Evolutionary conservation across 2,113 vertebrate genomes (phyloP).

Genomic region (Prunella himalayana): DNA sequence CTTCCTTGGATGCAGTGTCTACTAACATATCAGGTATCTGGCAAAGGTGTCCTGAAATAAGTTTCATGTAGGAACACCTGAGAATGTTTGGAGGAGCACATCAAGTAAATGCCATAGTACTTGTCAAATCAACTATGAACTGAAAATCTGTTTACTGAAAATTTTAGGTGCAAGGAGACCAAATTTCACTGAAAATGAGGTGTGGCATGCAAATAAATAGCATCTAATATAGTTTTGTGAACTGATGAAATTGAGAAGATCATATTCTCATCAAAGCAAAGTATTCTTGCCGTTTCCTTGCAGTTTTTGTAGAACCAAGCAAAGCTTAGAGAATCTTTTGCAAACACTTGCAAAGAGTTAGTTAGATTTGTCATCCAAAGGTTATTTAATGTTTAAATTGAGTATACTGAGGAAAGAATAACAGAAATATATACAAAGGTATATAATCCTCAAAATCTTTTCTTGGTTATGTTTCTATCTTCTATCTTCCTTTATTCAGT

Average conservation of each 20-base stretch:
- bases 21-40: not conserved
- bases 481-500: not conserved
- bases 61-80: not conserved
- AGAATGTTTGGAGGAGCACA: not conserved
- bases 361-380: not conserved
- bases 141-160: not conserved
- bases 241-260: not conserved
- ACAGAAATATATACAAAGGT: not conserved
- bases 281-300: not conserved
- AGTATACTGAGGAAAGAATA: not conserved
- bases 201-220: not conserved
- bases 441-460: not conserved
- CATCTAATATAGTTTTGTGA: not conserved
- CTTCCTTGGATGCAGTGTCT: not conserved
- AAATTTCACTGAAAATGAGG: not conserved
- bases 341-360: not conserved
- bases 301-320: not conserved
- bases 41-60: not conserved
- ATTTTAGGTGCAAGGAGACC: not conserved
- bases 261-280: not conserved
- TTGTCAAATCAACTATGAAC: not conserved
- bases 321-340: not conserved
- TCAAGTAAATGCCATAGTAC: not conserved
- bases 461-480: not conserved
- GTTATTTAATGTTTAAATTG: not conserved